Conservation (phyloP, 1,140 invertebrate genomes). For the Cydia fagiglandana region DNA sequence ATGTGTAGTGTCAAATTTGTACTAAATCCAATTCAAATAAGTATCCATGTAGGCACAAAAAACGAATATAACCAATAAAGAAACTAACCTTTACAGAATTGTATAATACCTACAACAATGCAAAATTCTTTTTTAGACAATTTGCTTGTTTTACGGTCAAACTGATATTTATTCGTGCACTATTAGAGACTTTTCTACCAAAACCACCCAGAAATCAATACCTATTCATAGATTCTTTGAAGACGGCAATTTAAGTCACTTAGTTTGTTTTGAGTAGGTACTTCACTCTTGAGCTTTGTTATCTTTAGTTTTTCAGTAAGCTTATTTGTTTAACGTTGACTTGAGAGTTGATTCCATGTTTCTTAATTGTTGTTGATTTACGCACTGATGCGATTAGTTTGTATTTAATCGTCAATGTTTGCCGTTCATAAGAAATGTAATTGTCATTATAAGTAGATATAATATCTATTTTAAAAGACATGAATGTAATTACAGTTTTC, state of each 20-base stretch:
- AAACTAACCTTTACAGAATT: no score
- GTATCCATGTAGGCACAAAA: no score
- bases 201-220: constrained; percentile 4
- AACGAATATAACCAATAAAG: no score
- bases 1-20: no score
- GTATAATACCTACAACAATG: no score
- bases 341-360: constrained; percentile 8
- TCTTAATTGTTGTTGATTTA: constrained; percentile 24
- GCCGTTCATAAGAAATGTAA: no score
- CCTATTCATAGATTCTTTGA: not conserved
- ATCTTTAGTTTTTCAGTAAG: constrained; percentile 16
- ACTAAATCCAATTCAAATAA: no score
- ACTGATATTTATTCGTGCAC: not conserved
- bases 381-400: not conserved
- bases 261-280: constrained; percentile 15
- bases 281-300: constrained; percentile 17
- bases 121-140: no score
- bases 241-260: constrained; percentile 12
- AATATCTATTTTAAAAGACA: no score
- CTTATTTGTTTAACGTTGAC: constrained; percentile 2
- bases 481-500: no score
- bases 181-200: not conserved
- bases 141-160: not conserved
- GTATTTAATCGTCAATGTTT: not conserved
- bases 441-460: no score